phyloP scores from a whole-genome alignment of 2,113 vertebrate species.

The Tetrax tetrax region DNA sequence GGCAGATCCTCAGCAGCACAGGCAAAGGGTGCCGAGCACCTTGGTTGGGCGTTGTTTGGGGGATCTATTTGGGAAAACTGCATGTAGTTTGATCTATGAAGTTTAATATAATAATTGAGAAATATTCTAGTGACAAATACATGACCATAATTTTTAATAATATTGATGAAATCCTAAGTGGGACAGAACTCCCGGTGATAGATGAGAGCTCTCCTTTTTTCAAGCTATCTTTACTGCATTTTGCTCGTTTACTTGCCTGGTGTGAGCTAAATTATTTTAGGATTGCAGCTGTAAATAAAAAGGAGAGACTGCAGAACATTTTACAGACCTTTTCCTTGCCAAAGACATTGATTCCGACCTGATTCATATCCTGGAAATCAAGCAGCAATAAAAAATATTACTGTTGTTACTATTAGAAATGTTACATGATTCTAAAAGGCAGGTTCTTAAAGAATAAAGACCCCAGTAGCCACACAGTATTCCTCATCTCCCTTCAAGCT shows the following conservation, averaged over 20 bases:
- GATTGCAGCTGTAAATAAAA: slow-evolving; percentile 39
- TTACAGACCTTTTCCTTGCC: not conserved
- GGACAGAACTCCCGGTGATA: not conserved
- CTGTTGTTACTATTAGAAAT: not conserved
- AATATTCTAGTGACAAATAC: not conserved
- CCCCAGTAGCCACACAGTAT: rapidly evolving
- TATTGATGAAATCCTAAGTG: not conserved
- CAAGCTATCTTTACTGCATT: not conserved
- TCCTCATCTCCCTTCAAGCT: not conserved
- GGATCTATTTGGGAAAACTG: not conserved
- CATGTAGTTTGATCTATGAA: not conserved
- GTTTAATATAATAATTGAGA: not conserved
- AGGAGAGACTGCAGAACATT: not conserved
- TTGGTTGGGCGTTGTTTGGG: not conserved
- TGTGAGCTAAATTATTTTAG: slow-evolving; percentile 17
- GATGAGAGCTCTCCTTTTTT: not conserved
- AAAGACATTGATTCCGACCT: not conserved
- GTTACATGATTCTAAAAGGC: not conserved
- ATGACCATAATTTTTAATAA: not conserved
- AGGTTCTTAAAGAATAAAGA: not conserved
- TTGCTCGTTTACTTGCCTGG: not conserved
- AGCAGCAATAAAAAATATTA: slow-evolving; percentile 61
- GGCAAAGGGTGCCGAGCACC: not conserved
- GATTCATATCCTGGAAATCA: not conserved
- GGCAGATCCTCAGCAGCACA: not conserved